Conservation (phyloP, 2,888 invertebrate genomes). For the Lydus trimaculatus region DNA sequence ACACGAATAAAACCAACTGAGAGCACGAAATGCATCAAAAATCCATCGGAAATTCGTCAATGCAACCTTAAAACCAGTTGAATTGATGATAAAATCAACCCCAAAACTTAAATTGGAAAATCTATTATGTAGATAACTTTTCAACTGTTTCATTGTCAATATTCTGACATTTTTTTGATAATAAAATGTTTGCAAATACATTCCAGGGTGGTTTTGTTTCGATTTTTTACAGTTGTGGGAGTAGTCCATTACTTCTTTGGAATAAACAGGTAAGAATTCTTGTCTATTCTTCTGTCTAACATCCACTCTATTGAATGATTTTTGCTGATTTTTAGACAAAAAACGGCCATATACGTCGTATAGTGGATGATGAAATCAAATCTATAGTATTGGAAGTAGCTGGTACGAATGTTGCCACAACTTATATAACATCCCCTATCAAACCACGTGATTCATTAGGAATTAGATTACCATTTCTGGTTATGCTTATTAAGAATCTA, state of each 20-base stretch:
- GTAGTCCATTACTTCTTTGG: constrained; percentile 72
- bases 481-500: constrained; percentile 96
- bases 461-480: constrained; percentile 91
- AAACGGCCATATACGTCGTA: constrained; percentile 92
- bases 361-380: constrained; percentile 96
- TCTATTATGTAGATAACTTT: constrained; percentile 39
- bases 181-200: constrained; percentile 70
- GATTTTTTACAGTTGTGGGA: constrained; percentile 72
- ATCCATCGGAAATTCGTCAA: constrained; percentile 71
- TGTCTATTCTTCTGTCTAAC: not conserved
- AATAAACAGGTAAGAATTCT: constrained; percentile 64
- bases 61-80: constrained; percentile 60
- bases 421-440: constrained; percentile 94
- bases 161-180: not conserved
- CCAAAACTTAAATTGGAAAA: constrained; percentile 48
- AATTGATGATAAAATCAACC: constrained; percentile 51
- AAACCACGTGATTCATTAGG: constrained; percentile 90
- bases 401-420: constrained; percentile 95
- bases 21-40: constrained; percentile 70
- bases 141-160: not conserved
- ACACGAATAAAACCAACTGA: constrained; percentile 68
- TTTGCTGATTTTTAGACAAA: constrained; percentile 65
- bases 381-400: constrained; percentile 94
- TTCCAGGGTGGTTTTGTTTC: constrained; percentile 74
- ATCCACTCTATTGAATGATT: not conserved